phyloP scores from a whole-genome alignment of 2,797 vertebrate species.

The Erethizon dorsatum region DNA sequence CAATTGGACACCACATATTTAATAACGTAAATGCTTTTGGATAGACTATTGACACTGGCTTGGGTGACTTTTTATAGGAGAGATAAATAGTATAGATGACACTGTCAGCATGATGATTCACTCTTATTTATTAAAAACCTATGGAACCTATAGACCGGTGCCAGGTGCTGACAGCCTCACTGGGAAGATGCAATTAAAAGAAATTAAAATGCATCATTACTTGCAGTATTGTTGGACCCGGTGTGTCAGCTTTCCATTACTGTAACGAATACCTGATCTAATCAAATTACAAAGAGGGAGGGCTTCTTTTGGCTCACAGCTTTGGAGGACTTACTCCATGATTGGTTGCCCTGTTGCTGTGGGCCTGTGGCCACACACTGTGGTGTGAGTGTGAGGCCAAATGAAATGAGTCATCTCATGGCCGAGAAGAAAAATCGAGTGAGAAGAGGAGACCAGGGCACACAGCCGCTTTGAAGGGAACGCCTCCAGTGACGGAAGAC shows the following conservation, averaged over 20 bases:
- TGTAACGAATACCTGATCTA: neutral
- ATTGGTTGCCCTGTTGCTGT: neutral
- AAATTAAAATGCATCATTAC: neutral
- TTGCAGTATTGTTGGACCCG: neutral
- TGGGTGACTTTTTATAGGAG: neutral
- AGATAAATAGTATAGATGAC: neutral
- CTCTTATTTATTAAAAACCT: slow-evolving; percentile 62
- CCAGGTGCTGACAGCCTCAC: neutral
- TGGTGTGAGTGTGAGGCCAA: neutral
- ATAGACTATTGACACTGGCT: slow-evolving; percentile 3
- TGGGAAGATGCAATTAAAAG: neutral
- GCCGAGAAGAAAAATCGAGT: neutral
- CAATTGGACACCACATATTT: neutral
- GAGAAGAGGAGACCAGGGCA: neutral
- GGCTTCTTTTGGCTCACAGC: neutral
- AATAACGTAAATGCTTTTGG: neutral
- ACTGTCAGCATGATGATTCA: neutral
- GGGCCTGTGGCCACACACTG: neutral
- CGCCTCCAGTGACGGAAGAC: too few species aligned
- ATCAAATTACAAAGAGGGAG: neutral
- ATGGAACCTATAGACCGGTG: neutral
- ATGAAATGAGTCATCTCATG: neutral
- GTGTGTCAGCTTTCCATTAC: neutral
- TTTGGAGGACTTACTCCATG: neutral
- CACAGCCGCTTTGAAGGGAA: neutral